Evolutionary conservation across 2,113 vertebrate genomes (phyloP), one percentile per base, ranked within the genome.

Genomic region (Hystrix brachyura): DNA sequence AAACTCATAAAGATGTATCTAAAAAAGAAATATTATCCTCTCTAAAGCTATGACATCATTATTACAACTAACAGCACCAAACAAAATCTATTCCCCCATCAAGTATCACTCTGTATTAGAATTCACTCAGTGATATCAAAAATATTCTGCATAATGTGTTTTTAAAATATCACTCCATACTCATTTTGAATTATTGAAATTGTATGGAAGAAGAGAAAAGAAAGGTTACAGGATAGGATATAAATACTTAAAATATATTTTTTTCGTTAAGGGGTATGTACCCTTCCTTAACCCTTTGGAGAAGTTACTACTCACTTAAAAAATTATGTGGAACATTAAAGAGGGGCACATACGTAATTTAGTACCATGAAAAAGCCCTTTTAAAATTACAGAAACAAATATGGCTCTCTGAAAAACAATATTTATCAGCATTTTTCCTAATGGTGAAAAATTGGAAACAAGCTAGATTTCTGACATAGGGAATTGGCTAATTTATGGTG

Each of bases 351-450:
- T 14, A 4, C 53, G 48, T 87, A 90, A 92, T 87, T 69, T 34
- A 71, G 4, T 27, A 38, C 65, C 34, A 38, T 71, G 17, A 46
- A 34, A 90, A 89, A 74, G 29, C 23, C 25, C 25, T 78, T 92
- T 90, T 55, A 76, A 59, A 74, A 25, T 79, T 23, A 55, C 55
- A 19, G 62, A 95, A 86, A 87, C 48, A 90, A 94, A 85, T 71
- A 96, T 60, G 38, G 4, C 57, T 80, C 8, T 27, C 21, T 55
- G 21, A 69, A 87, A 94, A 89, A 62, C 53, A 94, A n/a, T 65
- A 94, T 89, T 72, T 83, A 79, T 81, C 87, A 79, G 69, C 51
- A 86, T 64, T 94, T 93, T 95, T 69, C 59, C 38, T 89, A 95
- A 95, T 80, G 64, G 23, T 93, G 74, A 97, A 90, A 96, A 87